Conservation (phyloP, 2,797 vertebrate genomes). For the Rhinella marina region DNA sequence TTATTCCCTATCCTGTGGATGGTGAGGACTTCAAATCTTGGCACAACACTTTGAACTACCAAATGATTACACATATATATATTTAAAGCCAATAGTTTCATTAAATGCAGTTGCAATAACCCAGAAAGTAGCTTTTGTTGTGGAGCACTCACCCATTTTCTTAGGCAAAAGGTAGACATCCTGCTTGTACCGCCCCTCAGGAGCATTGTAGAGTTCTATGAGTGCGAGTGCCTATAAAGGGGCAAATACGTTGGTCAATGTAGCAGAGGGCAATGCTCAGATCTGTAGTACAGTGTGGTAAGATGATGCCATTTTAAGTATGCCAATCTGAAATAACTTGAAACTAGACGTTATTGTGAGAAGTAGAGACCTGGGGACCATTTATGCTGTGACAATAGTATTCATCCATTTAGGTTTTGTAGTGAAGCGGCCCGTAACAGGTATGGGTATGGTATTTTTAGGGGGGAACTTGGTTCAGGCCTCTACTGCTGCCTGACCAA, state of each 20-base stretch:
- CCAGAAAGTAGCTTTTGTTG: background rate
- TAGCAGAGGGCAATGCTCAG: background rate
- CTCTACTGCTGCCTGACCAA: background rate
- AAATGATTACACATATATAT: background rate
- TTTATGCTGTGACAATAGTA: background rate
- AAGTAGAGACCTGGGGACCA: background rate
- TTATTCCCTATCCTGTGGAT: too few relatives aligned
- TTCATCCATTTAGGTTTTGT: background rate
- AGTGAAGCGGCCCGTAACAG: background rate
- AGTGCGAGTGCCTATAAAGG: constrained; percentile 87
- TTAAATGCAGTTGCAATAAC: background rate
- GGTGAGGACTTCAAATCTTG: too few relatives aligned
- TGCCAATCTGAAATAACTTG: background rate
- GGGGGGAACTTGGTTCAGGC: background rate
- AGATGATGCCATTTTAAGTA: too few relatives aligned
- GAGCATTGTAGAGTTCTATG: constrained; percentile 96
- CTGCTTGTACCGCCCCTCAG: constrained; percentile 95
- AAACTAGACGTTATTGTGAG: background rate
- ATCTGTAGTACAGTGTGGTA: background rate
- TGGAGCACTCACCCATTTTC: constrained; percentile 89
- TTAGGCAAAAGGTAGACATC: constrained; percentile 95
- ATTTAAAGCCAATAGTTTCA: background rate
- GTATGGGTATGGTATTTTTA: background rate
- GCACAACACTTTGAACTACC: too few relatives aligned
- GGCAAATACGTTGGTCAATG: constrained; percentile 11